Percentiles rank a stretch among this genome's conserved stretches.
Evolutionary conservation across 2,888 invertebrate genomes (phyloP).

Genomic region (Stenotaenia linearis): DNA sequence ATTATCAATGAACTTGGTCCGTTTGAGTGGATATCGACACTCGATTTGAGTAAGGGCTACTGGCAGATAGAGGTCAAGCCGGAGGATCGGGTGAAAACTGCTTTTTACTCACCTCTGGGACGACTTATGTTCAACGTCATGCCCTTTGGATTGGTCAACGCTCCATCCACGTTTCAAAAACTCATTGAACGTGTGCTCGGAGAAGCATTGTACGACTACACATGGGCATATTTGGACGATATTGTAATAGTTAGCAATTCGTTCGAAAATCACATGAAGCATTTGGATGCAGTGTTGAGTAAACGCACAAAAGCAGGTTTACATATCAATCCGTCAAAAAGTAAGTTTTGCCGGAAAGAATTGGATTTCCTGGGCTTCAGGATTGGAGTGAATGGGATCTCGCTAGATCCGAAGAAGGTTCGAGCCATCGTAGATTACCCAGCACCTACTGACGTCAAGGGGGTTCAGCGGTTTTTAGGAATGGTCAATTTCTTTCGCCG

Average conservation of each 20-base stretch:
- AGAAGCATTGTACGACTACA: background rate
- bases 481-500: background rate
- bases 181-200: background rate
- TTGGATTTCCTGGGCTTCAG: too few relatives aligned
- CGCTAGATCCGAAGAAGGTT: too few relatives aligned
- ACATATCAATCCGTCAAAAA: too few relatives aligned
- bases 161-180: background rate
- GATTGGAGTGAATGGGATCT: too few relatives aligned
- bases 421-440: too few relatives aligned
- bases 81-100: background rate
- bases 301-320: too few relatives aligned
- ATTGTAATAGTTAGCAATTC: too few relatives aligned
- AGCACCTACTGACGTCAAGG: background rate
- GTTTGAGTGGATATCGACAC: background rate
- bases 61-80: background rate
- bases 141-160: background rate
- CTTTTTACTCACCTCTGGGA: background rate
- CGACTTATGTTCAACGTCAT: background rate
- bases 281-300: too few relatives aligned
- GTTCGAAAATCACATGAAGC: too few relatives aligned
- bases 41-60: background rate
- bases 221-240: background rate
- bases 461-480: background rate
- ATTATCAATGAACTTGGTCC: background rate
- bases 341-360: too few relatives aligned